Evolutionary conservation across 2,797 vertebrate species (phyloP), one percentile per base, ranked within the genome.

Genomic region (Pseudomugil tenellus): DNA sequence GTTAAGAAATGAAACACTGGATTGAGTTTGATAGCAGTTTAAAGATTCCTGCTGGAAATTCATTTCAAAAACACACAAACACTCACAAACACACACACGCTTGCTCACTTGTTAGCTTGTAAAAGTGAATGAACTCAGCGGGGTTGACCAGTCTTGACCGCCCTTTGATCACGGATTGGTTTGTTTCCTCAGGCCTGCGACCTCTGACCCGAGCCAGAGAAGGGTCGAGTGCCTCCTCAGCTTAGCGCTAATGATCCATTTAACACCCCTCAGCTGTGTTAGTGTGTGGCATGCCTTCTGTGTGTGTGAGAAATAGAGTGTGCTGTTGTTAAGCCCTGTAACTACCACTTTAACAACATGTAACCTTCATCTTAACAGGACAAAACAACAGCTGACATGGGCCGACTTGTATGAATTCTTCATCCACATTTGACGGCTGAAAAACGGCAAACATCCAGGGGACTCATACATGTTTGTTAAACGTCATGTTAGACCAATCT

Each of bases 241-340:
- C 93, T 92, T 91, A 79, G 93, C 92, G 95, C 94, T 95, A 97
- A 97, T 96, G 95, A 96, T 91, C 93, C 94, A 71, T 96, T 96
- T 96, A 96, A 96, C 94, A 90, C 91, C 93, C 87, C 86, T 77
- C 13, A 75, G 74, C 78, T 46, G 67, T 74, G 78, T 76, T 56
- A 25, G 73, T 76, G 81, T 84, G 78, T 74, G 75, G 67, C 57
- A 53, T 26, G 59, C 57, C 29, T 58, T 7, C 23, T 69, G 16
- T 43, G 13, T 73, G 34, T 58, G 63, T 60, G 60, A 60, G 48
- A 46, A 65, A 54, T 60, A 54, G 7, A 64, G 51, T 19, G 56
- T 1, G 16, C 67, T 60, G 76, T 60, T 62, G 67, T 77, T 69
- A 76, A 76, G 67, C 28, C 48, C 79, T 67, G 77, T 46, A 61